Evolutionary conservation across 1,140 invertebrate species (phyloP).

Genomic region (Anthonomus grandis): DNA sequence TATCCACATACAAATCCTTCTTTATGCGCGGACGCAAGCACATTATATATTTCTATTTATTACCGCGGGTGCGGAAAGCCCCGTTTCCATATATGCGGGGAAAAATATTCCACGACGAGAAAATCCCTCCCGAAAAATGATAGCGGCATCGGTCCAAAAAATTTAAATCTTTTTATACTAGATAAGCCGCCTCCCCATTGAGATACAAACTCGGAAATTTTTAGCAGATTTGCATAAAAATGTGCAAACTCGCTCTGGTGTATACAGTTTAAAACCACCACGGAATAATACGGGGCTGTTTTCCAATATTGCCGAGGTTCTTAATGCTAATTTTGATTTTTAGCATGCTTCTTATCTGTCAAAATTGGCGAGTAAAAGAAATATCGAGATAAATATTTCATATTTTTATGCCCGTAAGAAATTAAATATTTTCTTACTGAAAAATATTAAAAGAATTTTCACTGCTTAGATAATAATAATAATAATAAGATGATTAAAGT

Average conservation of each 20-base stretch:
- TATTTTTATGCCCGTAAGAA: too few relatives aligned
- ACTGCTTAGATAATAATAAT: too few relatives aligned
- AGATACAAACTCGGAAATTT: background rate
- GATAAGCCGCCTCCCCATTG: slow-evolving; percentile 6
- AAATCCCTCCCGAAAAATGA: background rate
- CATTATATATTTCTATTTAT: background rate
- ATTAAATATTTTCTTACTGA: too few relatives aligned
- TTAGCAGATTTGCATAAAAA: slow-evolving; percentile 4
- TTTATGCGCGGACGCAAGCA: background rate
- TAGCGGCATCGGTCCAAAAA: background rate
- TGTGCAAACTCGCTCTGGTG: background rate
- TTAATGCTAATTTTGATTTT: too few relatives aligned
- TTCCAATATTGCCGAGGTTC: too few relatives aligned
- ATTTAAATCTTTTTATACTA: slow-evolving; percentile 11
- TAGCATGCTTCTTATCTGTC: too few relatives aligned
- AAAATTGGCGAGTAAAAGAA: too few relatives aligned
- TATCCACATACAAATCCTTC: background rate
- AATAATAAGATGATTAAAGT: too few relatives aligned
- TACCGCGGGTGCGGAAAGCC: background rate
- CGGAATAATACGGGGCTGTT: too few relatives aligned
- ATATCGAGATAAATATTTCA: too few relatives aligned
- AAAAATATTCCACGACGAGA: background rate
- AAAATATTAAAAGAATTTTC: too few relatives aligned
- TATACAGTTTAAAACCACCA: too few relatives aligned
- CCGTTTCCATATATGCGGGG: background rate